Base-by-base conservation (phyloP, 2,888 invertebrate species). In the Danaus chrysippus region DNA sequence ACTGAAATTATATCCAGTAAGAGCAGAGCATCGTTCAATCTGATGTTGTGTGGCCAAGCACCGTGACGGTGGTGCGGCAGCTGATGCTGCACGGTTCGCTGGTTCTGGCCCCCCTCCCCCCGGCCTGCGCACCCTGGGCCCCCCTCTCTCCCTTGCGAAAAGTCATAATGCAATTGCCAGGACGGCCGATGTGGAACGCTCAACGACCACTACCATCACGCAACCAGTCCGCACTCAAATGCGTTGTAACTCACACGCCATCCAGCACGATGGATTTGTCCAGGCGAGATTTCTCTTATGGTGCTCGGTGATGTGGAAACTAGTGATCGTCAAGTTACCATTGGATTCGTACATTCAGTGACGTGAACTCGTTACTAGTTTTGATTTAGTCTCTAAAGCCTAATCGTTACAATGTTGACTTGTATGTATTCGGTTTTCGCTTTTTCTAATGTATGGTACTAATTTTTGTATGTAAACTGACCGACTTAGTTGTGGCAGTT, bases 121-220 rank as follows among this genome's bases (percentile, higher is more conserved):
- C 73, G 77, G 66, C 75, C 78, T 77, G 81, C 85, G 77, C 83
- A 54, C 61, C 42, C 64, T 66, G 69, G 63, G 73, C 65, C 77
- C 70, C 84, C 82, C 87, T 84, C 83, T 83, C 82, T 83, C 85
- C 89, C 88, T 88, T 90, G 89, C 90, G 89, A 89, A 89, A 90
- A 89, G 88, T 84, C 84, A 88, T 89, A 89, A 89, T 89, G 91
- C 91, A 90, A 90, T 87, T 86, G 88, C 83, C 88, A 84, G 89
- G 88, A 87, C 88, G 87, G 89, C 76, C 84, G 87, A 86, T 81
- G 89, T 89, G 87, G 89, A 87, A 88, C 89, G 88, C 83, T 83
- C 80, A 78, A 77, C 83, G 79, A 84, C 82, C 83, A 81, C 77
- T 78, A 78, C 78, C 82, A 84, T 82, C 88, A 89, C 88, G 86